Conservation (phyloP, 1,140 invertebrate species). For the Bombus soroeensis region DNA sequence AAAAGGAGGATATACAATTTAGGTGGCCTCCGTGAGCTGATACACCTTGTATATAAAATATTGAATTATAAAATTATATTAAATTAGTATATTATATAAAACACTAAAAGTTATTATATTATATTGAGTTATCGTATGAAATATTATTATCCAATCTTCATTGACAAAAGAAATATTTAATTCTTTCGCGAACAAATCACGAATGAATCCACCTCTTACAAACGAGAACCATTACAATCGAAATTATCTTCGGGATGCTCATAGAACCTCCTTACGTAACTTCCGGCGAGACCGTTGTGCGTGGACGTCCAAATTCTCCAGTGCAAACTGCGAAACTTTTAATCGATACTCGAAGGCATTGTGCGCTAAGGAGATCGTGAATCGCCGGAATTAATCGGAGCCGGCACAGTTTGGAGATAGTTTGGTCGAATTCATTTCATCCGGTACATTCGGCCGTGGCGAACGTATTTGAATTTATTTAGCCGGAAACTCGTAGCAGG, state of each 20-base stretch:
- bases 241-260: neutral
- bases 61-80: no score
- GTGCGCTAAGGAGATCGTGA: conserved; percentile 10
- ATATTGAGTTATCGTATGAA: no score
- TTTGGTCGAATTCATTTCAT: conserved; percentile 21
- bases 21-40: no score
- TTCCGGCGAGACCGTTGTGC: neutral
- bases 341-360: conserved; percentile 14
- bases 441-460: neutral
- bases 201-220: neutral
- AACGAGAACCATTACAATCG: neutral
- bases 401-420: conserved; percentile 6
- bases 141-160: no score
- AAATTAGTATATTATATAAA: no score
- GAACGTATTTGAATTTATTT: conserved; percentile 31
- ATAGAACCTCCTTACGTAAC: neutral
- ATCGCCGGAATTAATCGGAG: conserved; percentile 16
- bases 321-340: conserved; percentile 23
- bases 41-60: no score
- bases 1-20: no score
- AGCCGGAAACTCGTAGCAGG: neutral
- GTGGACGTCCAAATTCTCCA: neutral
- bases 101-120: no score
- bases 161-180: neutral
- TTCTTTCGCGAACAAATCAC: neutral